Evolutionary conservation across 2,888 invertebrate species (phyloP).

Genomic region (Cephus pulcher): DNA sequence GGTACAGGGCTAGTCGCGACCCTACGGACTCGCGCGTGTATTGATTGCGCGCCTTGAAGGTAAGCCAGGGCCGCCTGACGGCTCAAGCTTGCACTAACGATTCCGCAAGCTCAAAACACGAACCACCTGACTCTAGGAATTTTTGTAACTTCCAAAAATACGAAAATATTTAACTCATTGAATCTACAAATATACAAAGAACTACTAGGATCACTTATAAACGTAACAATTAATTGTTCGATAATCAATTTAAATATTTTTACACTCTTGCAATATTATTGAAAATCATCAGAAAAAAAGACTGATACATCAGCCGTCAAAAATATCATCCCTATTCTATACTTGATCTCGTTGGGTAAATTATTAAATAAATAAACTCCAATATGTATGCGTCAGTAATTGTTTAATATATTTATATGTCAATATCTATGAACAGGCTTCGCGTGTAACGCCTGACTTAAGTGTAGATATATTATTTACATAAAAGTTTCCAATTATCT

Average conservation of each 20-base stretch:
- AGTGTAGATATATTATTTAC: constrained; percentile 9
- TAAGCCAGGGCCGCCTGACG: constrained; percentile 36
- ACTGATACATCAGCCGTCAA: neutral
- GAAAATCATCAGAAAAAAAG: neutral
- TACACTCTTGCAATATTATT: too few species aligned
- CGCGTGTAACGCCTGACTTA: neutral
- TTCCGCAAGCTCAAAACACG: neutral
- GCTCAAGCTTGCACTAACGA: constrained; percentile 24
- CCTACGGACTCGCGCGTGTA: constrained; percentile 24
- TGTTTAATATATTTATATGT: constrained; percentile 8
- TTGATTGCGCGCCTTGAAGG: constrained; percentile 24
- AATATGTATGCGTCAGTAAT: neutral
- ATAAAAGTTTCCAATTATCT: constrained; percentile 2
- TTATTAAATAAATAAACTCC: neutral
- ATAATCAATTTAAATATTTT: too few species aligned
- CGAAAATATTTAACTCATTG: neutral
- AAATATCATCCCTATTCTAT: neutral
- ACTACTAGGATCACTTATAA: neutral
- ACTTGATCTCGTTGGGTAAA: neutral
- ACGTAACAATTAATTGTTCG: neutral
- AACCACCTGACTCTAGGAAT: neutral
- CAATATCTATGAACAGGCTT: constrained; percentile 1
- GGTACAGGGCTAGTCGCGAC: constrained; percentile 39
- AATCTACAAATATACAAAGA: neutral
- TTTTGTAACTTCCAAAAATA: too few species aligned